These are phyloP conservation scores for Pachymerium ferrugineum DNA, from an alignment of 2,888 invertebrate genomes.

Conservation along the genomic window DNA sequence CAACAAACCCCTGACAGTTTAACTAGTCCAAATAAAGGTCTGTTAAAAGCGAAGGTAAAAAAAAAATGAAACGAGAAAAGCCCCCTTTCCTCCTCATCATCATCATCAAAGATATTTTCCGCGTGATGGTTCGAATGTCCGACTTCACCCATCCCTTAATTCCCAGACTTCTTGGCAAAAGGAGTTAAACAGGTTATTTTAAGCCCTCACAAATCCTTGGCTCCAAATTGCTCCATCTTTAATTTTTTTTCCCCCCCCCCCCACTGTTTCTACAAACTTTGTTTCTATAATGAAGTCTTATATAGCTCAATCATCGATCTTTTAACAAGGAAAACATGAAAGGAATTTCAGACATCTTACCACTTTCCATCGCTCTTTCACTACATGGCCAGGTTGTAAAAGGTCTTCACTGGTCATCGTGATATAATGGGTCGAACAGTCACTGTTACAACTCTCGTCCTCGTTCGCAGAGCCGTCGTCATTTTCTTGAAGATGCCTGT, in stretches of 20 bases:
- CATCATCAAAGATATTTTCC: constrained; percentile 14
- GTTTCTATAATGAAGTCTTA: too few species aligned
- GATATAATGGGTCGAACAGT: constrained; percentile 49
- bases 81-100: not conserved
- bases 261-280: not conserved
- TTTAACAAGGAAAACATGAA: not conserved
- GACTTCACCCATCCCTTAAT: not conserved
- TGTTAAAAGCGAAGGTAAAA: too few species aligned
- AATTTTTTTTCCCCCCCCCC: not conserved
- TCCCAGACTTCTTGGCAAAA: constrained; percentile 15
- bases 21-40: not conserved
- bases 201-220: not conserved
- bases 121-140: constrained; percentile 13
- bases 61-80: not conserved
- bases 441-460: constrained; percentile 35
- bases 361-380: constrained; percentile 98
- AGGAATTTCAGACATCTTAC: too few species aligned
- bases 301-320: constrained; percentile 7
- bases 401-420: constrained; percentile 82
- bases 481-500: constrained; percentile 36
- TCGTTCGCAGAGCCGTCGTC: constrained; percentile 33
- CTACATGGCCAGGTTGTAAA: constrained; percentile 90
- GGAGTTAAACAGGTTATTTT: constrained; percentile 19
- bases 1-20: constrained; percentile 17
- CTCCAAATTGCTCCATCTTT: constrained; percentile 7